These are phyloP conservation scores for Epizoanthus scotinus DNA, from an alignment of 92 coral and sea anemone genomes.

Conservation along the genomic window DNA sequence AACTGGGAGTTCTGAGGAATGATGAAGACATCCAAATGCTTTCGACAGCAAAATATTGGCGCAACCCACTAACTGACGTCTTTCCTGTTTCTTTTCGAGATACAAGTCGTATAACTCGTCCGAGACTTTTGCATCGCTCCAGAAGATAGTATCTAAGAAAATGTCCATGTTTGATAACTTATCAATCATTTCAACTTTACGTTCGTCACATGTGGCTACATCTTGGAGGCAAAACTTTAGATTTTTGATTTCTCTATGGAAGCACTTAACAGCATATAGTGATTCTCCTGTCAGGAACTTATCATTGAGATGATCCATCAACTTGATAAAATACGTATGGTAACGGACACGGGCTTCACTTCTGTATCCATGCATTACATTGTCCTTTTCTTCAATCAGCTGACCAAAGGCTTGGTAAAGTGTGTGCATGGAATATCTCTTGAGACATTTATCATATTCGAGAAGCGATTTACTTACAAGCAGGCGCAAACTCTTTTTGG, in stretches of 20 bases:
- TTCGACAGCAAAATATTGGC: constrained; percentile 3
- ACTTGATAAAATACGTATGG: background rate
- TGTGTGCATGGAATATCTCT: constrained; percentile 11
- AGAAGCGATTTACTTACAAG: constrained; percentile 23
- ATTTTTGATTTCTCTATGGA: background rate
- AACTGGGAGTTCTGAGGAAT: background rate
- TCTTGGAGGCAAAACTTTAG: background rate
- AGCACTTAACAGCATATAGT: background rate
- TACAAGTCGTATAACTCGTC: background rate
- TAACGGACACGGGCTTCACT: background rate
- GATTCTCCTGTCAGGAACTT: constrained; percentile 20
- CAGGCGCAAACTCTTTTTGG: background rate
- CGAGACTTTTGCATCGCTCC: background rate
- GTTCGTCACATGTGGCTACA: background rate
- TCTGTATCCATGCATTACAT: background rate
- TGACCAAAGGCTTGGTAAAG: constrained; percentile 2
- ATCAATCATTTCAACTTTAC: background rate
- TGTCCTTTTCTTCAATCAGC: background rate
- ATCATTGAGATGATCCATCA: background rate
- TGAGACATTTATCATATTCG: background rate
- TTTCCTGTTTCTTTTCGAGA: background rate
- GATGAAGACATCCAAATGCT: background rate
- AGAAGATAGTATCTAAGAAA: constrained; percentile 4
- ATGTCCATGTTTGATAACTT: constrained; percentile 14
- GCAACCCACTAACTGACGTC: background rate